Evolutionary conservation across 2,888 invertebrate species (phyloP), one percentile per base, ranked within the genome.

Genomic region (Eristalis arbustorum): DNA sequence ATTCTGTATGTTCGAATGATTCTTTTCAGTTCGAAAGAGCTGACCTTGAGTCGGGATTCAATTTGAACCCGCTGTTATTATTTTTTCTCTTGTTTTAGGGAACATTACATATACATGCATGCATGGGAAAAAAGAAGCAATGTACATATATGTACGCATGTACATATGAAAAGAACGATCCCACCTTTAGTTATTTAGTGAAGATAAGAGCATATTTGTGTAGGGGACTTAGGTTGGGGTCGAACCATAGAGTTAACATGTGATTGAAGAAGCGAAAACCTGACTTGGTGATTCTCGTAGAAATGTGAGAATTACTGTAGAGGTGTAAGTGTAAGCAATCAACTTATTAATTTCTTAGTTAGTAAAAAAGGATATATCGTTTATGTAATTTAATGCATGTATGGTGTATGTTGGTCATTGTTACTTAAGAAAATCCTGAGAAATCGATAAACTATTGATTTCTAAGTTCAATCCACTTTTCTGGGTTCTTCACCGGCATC

Each of bases 21-120:
- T 78, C n/a, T 64, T 42, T 66, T 42, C 23, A 2, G 34, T 59
- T 66, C 18, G 25, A 72, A 59, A 71, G 59, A 13, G 40, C 8
- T 56, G 78, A 78, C 78, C 78, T 78, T 78, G 78, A 49, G 8
- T 66, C 23, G 18, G 71, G 42, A 71, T 23, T 78, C 63, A 18
- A 49, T 49, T 18, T 18, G 18, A 49, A 49, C 49, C 8, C 49
- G 49, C 18, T 71, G 28, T 28, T 67, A 56, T n/a, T 18, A 18
- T 75, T 67, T 61, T 28, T 40, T n/a, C 25, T 42, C 1, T 49
- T 14, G 25, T 42, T 68, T n/a, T 3, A 75, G 31, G 49, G 34
- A 18, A 8, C 49, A 18, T n/a, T 28, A 62, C 31, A 8, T 14
- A 13, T 25, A 61, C 62, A 28, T 31, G 3, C 62, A 28, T 62